Percentiles rank a stretch among this genome's conserved stretches.
These are phyloP conservation scores for Sphaerophoria rueppellii DNA, from an alignment of 2,888 invertebrate genomes.

Conservation along the genomic window DNA sequence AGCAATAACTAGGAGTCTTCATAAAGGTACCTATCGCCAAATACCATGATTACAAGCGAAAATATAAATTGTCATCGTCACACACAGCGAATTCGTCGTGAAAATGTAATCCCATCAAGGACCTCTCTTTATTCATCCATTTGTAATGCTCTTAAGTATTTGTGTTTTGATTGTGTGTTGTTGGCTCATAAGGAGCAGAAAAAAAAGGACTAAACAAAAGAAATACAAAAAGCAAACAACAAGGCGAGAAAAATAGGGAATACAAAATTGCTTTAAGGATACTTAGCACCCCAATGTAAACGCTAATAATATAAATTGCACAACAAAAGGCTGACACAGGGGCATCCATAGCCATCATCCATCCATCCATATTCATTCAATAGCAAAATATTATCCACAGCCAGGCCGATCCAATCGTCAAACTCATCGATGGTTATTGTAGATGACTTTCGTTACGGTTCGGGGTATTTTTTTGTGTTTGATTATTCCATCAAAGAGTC, in stretches of 20 bases:
- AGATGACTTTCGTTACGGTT: conserved; percentile 31
- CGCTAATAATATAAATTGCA: conserved; percentile 60
- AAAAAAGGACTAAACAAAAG: neutral
- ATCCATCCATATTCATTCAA: neutral
- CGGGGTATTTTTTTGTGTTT: conserved; percentile 18
- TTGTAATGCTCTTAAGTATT: conserved; percentile 67
- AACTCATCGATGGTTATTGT: neutral
- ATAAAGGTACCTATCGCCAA: too few species aligned
- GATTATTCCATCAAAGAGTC: conserved; percentile 43
- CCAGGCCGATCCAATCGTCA: conserved; percentile 10
- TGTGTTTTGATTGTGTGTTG: conserved; percentile 31
- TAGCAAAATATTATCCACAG: neutral
- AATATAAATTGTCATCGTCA: too few species aligned
- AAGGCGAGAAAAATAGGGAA: conserved; percentile 19
- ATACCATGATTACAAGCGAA: too few species aligned
- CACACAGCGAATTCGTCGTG: neutral
- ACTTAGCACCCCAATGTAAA: conserved; percentile 65
- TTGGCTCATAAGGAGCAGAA: conserved; percentile 37
- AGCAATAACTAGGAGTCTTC: too few species aligned
- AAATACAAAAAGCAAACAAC: conserved; percentile 4
- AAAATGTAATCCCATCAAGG: conserved; percentile 58
- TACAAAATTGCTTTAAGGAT: conserved; percentile 50
- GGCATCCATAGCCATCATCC: conserved; percentile 26
- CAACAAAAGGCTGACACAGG: conserved; percentile 56
- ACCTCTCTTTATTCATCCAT: conserved; percentile 58